These are phyloP conservation scores for Dermatophagoides farinae DNA, from an alignment of 1,140 invertebrate species.

Conservation along the genomic window DNA sequence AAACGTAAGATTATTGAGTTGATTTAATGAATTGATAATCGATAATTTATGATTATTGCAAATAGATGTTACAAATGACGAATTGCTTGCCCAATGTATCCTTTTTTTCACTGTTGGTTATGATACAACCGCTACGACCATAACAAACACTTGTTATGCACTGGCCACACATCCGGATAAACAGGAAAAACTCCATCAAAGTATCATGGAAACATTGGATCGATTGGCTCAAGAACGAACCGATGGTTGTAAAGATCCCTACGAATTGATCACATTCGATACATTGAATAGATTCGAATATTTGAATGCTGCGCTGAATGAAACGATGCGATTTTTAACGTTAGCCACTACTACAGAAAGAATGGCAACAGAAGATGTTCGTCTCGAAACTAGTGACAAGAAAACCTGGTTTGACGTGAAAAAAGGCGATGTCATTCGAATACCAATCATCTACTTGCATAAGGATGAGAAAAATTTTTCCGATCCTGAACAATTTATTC, in stretches of 20 bases:
- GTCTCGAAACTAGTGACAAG: conserved; percentile 11
- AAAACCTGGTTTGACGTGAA: conserved; percentile 22
- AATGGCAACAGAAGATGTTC: conserved; percentile 1
- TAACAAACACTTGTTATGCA: conserved; percentile 29
- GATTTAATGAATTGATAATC: neutral
- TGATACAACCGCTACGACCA: conserved; percentile 29
- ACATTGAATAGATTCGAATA: conserved; percentile 17
- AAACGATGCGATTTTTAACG: conserved; percentile 25
- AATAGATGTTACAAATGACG: conserved; percentile 4
- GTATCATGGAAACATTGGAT: conserved; percentile 20
- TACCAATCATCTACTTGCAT: conserved; percentile 20
- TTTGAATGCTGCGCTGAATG: conserved; percentile 26
- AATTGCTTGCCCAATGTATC: conserved; percentile 28
- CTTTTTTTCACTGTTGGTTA: conserved; percentile 30
- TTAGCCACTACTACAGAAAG: conserved; percentile 13
- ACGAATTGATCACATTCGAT: neutral
- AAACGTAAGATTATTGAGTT: neutral
- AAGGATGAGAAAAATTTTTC: conserved; percentile 17
- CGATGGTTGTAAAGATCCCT: neutral
- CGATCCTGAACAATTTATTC: conserved; percentile 20
- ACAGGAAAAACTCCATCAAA: conserved; percentile 28
- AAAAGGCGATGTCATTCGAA: conserved; percentile 16
- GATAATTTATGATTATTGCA: neutral
- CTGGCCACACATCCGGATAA: conserved; percentile 29
- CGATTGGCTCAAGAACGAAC: neutral